Evolutionary conservation across 1,140 invertebrate species (phyloP).

Genomic region (Drosophila nikananu): DNA sequence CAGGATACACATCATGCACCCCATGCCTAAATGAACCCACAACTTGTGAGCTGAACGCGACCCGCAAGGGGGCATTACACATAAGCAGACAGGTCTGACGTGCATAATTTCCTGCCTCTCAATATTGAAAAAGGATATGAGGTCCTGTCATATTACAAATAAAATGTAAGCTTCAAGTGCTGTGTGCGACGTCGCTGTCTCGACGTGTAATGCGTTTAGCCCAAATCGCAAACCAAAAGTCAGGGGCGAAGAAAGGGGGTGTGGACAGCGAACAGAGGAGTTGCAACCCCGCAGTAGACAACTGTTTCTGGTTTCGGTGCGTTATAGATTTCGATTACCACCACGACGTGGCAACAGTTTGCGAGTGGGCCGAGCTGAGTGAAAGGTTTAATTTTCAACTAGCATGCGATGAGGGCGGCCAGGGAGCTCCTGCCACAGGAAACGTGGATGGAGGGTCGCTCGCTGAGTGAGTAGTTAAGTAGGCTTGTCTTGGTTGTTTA

Average conservation of each 20-base stretch:
- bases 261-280: constrained; percentile 1
- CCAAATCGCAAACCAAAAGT: constrained; percentile 36
- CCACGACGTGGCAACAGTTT: constrained; percentile 43
- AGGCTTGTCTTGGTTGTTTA: constrained; percentile 73
- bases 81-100: constrained; percentile 75
- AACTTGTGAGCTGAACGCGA: constrained; percentile 8
- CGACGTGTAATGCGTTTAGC: constrained; percentile 68
- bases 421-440: not conserved
- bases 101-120: constrained; percentile 76
- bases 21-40: constrained; percentile 2
- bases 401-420: constrained; percentile 52
- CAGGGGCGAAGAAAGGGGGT: constrained; percentile 5
- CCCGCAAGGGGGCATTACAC: constrained; percentile 47
- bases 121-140: constrained; percentile 73
- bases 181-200: constrained; percentile 9
- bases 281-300: constrained; percentile 24
- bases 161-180: constrained; percentile 68
- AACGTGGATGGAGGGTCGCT: constrained; percentile 51
- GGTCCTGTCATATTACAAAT: constrained; percentile 77
- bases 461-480: constrained; percentile 74
- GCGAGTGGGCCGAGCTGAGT: constrained; percentile 51
- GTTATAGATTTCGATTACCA: constrained; percentile 69
- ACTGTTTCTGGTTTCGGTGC: constrained; percentile 69
- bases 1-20: constrained; percentile 11
- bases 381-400: constrained; percentile 75